phyloP scores from a whole-genome alignment of 2,797 vertebrate species.

The Tamandua tetradactyla region DNA sequence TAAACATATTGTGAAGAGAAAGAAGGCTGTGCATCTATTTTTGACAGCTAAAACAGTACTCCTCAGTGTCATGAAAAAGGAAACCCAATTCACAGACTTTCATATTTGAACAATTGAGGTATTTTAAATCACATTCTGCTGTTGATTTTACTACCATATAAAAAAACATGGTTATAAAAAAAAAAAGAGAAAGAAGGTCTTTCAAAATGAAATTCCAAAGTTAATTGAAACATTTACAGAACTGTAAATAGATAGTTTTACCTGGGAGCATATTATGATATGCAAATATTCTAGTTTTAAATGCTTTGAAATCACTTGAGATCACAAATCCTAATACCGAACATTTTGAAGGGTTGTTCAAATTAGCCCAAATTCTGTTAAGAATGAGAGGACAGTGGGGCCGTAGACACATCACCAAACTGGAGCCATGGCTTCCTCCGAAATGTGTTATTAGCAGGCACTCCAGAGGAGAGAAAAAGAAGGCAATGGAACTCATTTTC shows the following conservation, averaged over 20 bases:
- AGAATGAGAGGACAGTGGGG: background rate
- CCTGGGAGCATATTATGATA: background rate
- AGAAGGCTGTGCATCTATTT: conserved; percentile 41
- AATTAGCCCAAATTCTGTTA: background rate
- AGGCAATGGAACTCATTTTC: background rate
- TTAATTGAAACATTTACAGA: background rate
- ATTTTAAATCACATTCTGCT: conserved; percentile 53
- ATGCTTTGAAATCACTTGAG: background rate
- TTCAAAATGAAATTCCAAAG: background rate
- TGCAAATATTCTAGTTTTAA: background rate
- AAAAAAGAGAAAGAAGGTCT: too few relatives aligned
- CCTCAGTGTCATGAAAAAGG: conserved; percentile 50
- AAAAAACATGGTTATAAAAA: conserved; percentile 20
- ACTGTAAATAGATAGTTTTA: background rate
- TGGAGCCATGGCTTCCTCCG: background rate
- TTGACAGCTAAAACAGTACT: conserved; percentile 43
- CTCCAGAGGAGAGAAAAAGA: background rate
- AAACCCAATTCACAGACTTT: conserved; percentile 48
- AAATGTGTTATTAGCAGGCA: background rate
- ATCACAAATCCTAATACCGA: background rate
- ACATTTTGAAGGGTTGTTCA: background rate
- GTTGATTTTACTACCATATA: conserved; percentile 40
- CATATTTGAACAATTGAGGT: background rate
- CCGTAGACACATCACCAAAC: accelerated
- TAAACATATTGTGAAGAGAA: background rate